Evolutionary conservation across 1,140 invertebrate species (phyloP).

Genomic region (Pseudomyrmex concolor): DNA sequence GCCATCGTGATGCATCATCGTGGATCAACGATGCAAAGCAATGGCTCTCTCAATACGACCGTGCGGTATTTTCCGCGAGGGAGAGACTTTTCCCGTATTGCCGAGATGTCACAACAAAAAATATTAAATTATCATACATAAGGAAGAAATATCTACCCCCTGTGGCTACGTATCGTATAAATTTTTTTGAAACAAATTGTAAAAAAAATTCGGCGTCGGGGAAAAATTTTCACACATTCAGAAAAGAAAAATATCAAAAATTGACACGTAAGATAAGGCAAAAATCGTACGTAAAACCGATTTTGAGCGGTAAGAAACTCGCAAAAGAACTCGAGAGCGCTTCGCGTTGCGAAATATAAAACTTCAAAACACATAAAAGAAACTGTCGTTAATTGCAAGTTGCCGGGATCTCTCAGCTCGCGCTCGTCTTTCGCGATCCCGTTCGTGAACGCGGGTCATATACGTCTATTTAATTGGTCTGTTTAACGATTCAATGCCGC

Average conservation of each 20-base stretch:
- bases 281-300: neutral
- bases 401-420: slow-evolving; percentile 6
- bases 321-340: too few species aligned
- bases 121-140: too few species aligned
- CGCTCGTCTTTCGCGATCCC: slow-evolving; percentile 7
- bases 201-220: too few species aligned
- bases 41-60: neutral
- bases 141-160: too few species aligned
- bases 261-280: too few species aligned
- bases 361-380: neutral
- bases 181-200: too few species aligned
- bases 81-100: neutral
- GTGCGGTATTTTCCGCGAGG: neutral
- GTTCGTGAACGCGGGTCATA: slow-evolving; percentile 13
- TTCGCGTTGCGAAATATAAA: neutral
- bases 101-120: too few species aligned
- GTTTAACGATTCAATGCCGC: slow-evolving; percentile 52
- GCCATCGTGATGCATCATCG: neutral
- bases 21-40: slow-evolving; percentile 9
- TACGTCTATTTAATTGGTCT: slow-evolving; percentile 48
- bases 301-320: neutral
- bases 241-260: too few species aligned
- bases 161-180: too few species aligned
- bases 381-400: neutral
- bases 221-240: too few species aligned